phyloP scores from a whole-genome alignment of 2,888 invertebrate genomes.

The Meteorus cinctellus region DNA sequence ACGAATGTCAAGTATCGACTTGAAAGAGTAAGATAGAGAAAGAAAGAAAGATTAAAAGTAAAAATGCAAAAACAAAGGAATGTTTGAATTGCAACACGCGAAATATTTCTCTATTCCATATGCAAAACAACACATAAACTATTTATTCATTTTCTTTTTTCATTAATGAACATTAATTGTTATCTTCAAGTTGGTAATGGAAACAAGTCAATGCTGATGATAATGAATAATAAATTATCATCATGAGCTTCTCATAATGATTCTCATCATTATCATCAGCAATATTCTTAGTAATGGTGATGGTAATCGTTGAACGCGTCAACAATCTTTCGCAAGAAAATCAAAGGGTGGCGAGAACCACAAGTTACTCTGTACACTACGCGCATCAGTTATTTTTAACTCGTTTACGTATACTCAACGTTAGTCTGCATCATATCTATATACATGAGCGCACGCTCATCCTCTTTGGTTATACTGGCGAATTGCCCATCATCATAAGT shows the following conservation, averaged over 20 bases:
- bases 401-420: slow-evolving; percentile 53
- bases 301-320: slow-evolving; percentile 20
- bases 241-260: slow-evolving; percentile 1
- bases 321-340: neutral
- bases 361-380: neutral
- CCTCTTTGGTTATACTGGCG: neutral
- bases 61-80: neutral
- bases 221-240: slow-evolving; percentile 14
- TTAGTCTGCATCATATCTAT: neutral
- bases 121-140: too few species aligned
- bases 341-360: slow-evolving; percentile 7
- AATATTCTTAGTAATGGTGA: slow-evolving; percentile 27
- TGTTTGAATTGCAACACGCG: neutral
- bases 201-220: neutral
- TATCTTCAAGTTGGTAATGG: neutral
- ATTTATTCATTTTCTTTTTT: neutral
- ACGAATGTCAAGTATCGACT: slow-evolving; percentile 19
- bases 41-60: neutral
- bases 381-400: slow-evolving; percentile 8
- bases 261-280: slow-evolving; percentile 27
- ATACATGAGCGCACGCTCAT: neutral
- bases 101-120: too few species aligned
- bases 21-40: neutral
- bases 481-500: slow-evolving; percentile 57
- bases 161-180: neutral